Conservation (phyloP, 2,113 vertebrate species). For the Andinoacara biseriatus region DNA sequence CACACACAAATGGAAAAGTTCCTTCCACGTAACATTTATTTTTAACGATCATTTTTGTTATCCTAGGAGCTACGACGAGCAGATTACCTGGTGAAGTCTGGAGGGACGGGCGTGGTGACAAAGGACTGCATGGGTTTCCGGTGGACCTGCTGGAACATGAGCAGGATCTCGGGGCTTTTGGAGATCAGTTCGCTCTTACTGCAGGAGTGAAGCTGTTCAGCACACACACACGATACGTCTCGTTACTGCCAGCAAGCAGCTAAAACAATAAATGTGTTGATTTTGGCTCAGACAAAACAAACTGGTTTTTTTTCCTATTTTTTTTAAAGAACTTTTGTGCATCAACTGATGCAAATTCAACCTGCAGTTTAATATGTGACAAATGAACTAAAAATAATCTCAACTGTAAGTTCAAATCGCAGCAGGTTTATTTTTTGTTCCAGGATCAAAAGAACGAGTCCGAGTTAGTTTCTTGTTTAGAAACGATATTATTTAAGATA, state of each 20-base stretch:
- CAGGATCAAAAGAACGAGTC: not conserved
- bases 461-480: no score
- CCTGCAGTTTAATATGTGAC: not conserved
- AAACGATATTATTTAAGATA: no score
- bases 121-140: slow-evolving; percentile 98
- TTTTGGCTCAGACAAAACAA: not conserved
- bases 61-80: not conserved
- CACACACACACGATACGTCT: not conserved
- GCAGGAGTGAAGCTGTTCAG: slow-evolving; percentile 90
- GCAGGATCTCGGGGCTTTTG: slow-evolving; percentile 97
- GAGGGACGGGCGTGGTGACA: slow-evolving; percentile 97
- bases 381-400: not conserved
- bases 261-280: not conserved
- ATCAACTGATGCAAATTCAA: no score
- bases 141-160: slow-evolving; percentile 99
- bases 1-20: not conserved
- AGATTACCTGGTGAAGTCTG: slow-evolving; percentile 94
- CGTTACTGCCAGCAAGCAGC: not conserved
- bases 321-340: no score
- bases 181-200: slow-evolving; percentile 98
- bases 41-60: not conserved
- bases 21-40: not conserved
- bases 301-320: not conserved
- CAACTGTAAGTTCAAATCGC: no score
- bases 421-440: not conserved